A percentile compares a stretch with the other conserved stretches of the same genome.
Conservation (phyloP, 2,797 vertebrate genomes). For the Crocodylus rhombifer region DNA sequence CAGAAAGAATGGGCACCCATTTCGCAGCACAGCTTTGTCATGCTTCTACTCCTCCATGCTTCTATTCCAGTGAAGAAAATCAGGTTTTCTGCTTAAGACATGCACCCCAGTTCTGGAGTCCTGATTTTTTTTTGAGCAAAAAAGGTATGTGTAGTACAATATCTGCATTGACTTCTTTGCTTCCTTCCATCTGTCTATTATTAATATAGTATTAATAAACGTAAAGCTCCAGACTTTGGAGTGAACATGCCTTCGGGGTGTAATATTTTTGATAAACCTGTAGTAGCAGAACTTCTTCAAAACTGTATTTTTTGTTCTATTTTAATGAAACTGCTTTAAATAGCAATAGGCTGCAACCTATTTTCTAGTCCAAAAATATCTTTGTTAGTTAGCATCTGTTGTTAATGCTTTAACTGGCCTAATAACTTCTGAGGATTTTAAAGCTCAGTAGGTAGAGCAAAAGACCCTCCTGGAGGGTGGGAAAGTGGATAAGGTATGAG, state of each 20-base stretch:
- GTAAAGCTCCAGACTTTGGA: background rate
- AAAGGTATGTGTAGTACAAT: no score
- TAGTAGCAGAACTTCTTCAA: background rate
- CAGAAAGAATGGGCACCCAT: no score
- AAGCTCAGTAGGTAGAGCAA: background rate
- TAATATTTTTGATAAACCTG: background rate
- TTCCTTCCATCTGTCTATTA: background rate
- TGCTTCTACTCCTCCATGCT: no score
- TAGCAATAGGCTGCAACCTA: background rate
- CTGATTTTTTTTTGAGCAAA: no score
- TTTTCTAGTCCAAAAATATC: background rate
- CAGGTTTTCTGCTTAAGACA: no score
- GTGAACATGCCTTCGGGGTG: background rate
- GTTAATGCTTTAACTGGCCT: background rate
- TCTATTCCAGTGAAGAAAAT: no score
- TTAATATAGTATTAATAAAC: background rate
- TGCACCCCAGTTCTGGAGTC: no score
- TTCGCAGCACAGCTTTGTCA: no score
- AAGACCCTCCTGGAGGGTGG: no score
- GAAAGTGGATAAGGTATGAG: background rate
- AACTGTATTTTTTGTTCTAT: background rate
- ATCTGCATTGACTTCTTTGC: background rate
- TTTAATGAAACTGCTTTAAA: background rate
- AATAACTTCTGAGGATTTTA: background rate
- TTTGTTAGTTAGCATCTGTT: background rate